Conservation (phyloP, 2,888 invertebrate genomes). For the Drosophila lutescens region DNA sequence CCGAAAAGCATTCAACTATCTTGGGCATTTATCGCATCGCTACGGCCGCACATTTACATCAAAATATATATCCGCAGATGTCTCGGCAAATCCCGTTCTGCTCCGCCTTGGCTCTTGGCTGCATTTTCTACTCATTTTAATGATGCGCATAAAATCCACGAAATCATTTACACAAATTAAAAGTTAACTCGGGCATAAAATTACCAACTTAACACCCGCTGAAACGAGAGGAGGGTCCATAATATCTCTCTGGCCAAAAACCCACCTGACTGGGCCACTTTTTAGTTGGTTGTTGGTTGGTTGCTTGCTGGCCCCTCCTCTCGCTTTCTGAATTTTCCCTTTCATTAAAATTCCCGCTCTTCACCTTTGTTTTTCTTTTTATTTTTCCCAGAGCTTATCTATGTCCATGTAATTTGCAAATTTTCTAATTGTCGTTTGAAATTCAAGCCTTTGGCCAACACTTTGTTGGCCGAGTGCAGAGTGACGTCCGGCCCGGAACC, state of each 20-base stretch:
- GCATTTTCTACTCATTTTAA: slow-evolving; percentile 55
- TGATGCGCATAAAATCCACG: slow-evolving; percentile 74
- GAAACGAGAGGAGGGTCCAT: slow-evolving; percentile 27
- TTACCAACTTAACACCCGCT: slow-evolving; percentile 82
- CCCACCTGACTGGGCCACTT: slow-evolving; percentile 42
- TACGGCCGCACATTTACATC: slow-evolving; percentile 43
- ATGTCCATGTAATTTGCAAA: slow-evolving; percentile 72
- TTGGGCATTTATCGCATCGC: slow-evolving; percentile 31
- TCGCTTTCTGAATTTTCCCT: slow-evolving; percentile 55
- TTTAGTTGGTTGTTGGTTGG: background rate
- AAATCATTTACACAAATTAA: slow-evolving; percentile 80
- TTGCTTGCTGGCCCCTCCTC: background rate
- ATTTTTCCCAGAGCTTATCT: slow-evolving; percentile 25
- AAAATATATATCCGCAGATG: slow-evolving; percentile 27
- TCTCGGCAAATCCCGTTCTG: slow-evolving; percentile 4
- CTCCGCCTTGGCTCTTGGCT: slow-evolving; percentile 9
- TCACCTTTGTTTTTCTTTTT: slow-evolving; percentile 21
- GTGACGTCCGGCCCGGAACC: slow-evolving; percentile 63
- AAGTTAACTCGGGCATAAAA: slow-evolving; percentile 81
- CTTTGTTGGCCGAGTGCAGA: slow-evolving; percentile 46
- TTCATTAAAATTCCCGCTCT: slow-evolving; percentile 65
- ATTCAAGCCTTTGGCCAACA: slow-evolving; percentile 71
- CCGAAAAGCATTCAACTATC: slow-evolving; percentile 36
- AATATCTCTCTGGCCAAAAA: slow-evolving; percentile 9
- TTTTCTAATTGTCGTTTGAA: slow-evolving; percentile 81